Evolutionary conservation across 2,888 invertebrate genomes (phyloP), one percentile per base, ranked within the genome.

Genomic region (Gymnoscelis rufifasciata): DNA sequence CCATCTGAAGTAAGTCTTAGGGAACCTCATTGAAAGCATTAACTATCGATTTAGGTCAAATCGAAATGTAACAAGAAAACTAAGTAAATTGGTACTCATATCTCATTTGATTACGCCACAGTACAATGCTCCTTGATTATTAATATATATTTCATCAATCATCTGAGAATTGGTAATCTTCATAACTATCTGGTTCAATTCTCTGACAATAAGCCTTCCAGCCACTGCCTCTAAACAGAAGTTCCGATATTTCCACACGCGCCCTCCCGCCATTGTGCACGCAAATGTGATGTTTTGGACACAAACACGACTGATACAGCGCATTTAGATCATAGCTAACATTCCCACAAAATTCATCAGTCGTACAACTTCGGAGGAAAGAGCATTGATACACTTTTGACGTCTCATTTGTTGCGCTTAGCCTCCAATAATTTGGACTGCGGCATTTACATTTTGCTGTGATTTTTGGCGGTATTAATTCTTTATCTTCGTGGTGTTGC

Each of bases 1-100:
- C 94, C 96, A 0, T 80, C 90, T 45, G 93, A 94, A 90, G 96
- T 97, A 12, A 47, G n/a, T n/a, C n/a, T n/a, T n/a, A n/a, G n/a
- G n/a, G n/a, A n/a, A n/a, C n/a, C n/a, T n/a, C n/a, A n/a, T n/a
- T n/a, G n/a, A n/a, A n/a, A n/a, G n/a, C n/a, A n/a, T n/a, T n/a
- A n/a, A n/a, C n/a, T n/a, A n/a, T n/a, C n/a, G n/a, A n/a, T n/a
- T n/a, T n/a, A n/a, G n/a, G n/a, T n/a, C n/a, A n/a, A n/a, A n/a
- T n/a, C n/a, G n/a, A n/a, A n/a, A n/a, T n/a, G n/a, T n/a, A n/a
- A n/a, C n/a, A n/a, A n/a, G n/a, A n/a, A n/a, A n/a, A n/a, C n/a
- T n/a, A n/a, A n/a, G n/a, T n/a, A n/a, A n/a, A n/a, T n/a, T n/a
- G n/a, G n/a, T n/a, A n/a, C n/a, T n/a, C n/a, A n/a, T n/a, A n/a